Conservation (phyloP, 2,113 vertebrate species). For the Pterocles burchelli region DNA sequence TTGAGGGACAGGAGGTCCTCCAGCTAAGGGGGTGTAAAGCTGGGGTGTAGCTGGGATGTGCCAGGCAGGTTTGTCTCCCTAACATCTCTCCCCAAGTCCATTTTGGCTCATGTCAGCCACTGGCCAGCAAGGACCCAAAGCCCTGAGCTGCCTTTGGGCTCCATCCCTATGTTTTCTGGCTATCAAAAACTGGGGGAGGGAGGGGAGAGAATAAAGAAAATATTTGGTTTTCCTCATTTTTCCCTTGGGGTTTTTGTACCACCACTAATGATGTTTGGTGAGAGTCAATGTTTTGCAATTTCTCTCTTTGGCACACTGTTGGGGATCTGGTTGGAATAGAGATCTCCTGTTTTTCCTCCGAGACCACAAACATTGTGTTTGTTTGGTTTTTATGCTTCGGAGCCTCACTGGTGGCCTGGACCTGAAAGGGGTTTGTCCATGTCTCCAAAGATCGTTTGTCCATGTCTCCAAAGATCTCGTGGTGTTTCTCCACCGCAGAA, state of each 20-base stretch:
- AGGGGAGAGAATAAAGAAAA: not conserved
- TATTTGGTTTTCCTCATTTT: not conserved
- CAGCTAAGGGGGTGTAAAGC: not conserved
- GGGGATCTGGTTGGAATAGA: not conserved
- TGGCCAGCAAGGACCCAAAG: not conserved
- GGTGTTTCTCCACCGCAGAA: not conserved
- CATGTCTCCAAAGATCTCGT: not conserved
- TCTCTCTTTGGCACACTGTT: not conserved
- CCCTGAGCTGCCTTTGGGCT: not conserved
- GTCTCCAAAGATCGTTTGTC: not conserved
- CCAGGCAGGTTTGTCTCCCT: not conserved
- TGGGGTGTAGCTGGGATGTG: not conserved
- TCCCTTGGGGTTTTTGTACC: not conserved
- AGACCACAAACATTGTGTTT: not conserved
- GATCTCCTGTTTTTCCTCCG: not conserved
- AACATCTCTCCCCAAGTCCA: fast-evolving
- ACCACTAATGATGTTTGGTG: not conserved
- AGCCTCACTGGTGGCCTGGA: not conserved
- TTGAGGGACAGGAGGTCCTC: not conserved
- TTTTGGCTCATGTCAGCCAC: not conserved
- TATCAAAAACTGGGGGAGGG: not conserved
- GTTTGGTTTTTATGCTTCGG: not conserved
- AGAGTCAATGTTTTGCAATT: not conserved
- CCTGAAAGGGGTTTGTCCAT: not conserved
- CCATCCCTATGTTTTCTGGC: not conserved